Evolutionary conservation across 2,888 invertebrate genomes (phyloP), one percentile per base, ranked within the genome.

Genomic region (Pachycephus smyrnensis): DNA sequence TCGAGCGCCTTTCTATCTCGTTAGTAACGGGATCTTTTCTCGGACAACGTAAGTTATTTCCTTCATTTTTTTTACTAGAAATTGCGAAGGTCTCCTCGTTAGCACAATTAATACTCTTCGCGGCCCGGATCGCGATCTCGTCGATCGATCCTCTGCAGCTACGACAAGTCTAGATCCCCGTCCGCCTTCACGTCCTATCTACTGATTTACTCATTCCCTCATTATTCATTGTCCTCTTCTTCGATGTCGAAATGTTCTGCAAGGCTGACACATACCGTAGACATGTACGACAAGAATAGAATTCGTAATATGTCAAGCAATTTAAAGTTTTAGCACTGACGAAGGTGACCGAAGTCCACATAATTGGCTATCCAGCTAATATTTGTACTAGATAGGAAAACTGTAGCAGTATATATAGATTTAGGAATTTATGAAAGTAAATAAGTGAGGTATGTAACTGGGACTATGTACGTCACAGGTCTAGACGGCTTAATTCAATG

Each of bases 1-100:
- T 80, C 82, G 82, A 83, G 80, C 76, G 73, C 82, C 75, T 77
- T 80, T 80, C 81, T 81, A 82, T 85, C 86, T 86, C 86, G 85
- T 86, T 86, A 86, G 86, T 83, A 86, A 86, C 84, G 78, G 80
- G 85, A 86, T 86, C 82, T 83, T 81, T 82, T 80, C 79, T 81
- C 55, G 55, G 55, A 55, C 55, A 55, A 55, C 9, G 9, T 55
- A 55, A 55, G 55, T 55, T 55, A 55, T 83, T 85, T 79, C 79
- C 79, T 77, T 78, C 76, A 79, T 81, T 80, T 83, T 80, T 80
- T 85, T 81, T 35, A 31, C 33, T 71, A 32, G 71, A 71, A 71
- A 71, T 71, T 71, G 31, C 71, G 33, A 71, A 31, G 23, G 71
- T 71, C 31, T 31, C 71, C 71, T 71, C 71, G 71, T 71, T 71